Evolutionary conservation across 2,113 vertebrate genomes (phyloP), one percentile per base, ranked within the genome.

Genomic region (Antennarius striatus): DNA sequence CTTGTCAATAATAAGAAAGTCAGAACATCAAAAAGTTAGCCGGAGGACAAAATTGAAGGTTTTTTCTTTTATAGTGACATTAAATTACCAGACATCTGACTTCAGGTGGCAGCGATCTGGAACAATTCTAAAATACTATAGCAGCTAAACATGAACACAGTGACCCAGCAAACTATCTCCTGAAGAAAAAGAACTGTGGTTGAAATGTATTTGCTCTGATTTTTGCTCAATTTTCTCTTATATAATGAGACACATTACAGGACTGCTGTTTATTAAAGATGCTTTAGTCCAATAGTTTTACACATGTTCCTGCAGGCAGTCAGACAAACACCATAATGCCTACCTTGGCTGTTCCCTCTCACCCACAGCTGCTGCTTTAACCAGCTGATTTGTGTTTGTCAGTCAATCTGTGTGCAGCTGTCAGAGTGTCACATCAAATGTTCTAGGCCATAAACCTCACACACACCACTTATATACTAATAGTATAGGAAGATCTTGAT

Each of bases 361-460:
- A 54, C 22, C 57, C 56, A 75, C 80, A 85, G 71, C 73, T 85
- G 85, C 55, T 13, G 58, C 28, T 79, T 61, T 32, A 60, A 78
- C 67, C 74, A 76, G 72, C 76, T 85, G 74, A 87, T 85, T 64
- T 65, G 51, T 75, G 70, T 73, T 65, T 62, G 47, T 79, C 54
- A 56, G 58, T 74, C 61, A 61, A 22, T 65, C 65, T 68, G 71
- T 55, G 10, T 30, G 75, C 90, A 90, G 88, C 85, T 91, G 89
- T 86, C 86, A 68, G 56, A 46, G 56, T 58, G 76, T 73, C 79
- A 71, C 64, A 68, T 73, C 87, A 78, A 83, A 78, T 86, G 80
- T 75, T 57, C 52, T 39, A 49, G 30, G 57, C 77, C 60, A 78
- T 82, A 82, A 87, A 91, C 42, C 47, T 68, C 74, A 77, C 53